Evolutionary conservation across 2,797 vertebrate species (phyloP), one percentile per base, ranked within the genome.

Genomic region (Phaenicophaeus curvirostris): DNA sequence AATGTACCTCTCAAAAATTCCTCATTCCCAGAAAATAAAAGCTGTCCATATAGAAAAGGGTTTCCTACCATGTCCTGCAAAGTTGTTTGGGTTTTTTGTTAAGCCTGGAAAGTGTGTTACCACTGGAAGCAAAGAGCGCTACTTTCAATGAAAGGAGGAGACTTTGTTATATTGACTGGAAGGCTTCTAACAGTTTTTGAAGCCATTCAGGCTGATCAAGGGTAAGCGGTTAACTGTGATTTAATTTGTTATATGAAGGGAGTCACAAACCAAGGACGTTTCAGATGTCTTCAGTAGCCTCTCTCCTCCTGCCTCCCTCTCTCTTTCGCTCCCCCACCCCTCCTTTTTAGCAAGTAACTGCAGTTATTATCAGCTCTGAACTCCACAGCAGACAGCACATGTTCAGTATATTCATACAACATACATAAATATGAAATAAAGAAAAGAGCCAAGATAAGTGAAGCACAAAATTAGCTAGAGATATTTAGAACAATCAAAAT

Each of bases 261-360:
- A 51, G 28, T 15, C 31, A 54, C 48, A 25, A 46, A 41, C 19
- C 27, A 30, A 19, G 48, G 62, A 13, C 8, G 11, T 53, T n/a
- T 37, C 44, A 23, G 4, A 14, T 3, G 2, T 10, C 61, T 48
- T 16, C 1, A 2, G 63, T 16, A 30, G 11, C 53, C 8, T 27
- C 30, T 39, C 51, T 33, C n/a, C 48, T 33, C 39, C 69, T 18
- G 33, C 62, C 15, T 68, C 63, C 48, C 41, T 33, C 24, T 33
- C 21, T 27, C 24, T 25, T 14, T 57, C 3, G 0, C 41, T 12
- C 11, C 31, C 46, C 21, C 31, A 3, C 53, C 67, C 53, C 37
- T 27, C 39, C 33, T 37, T 1, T 19, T n/a, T 1, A 0, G 37
- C 44, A 28, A 1, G 54, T 39, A 39, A 11, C 54, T 15, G 54